These are phyloP conservation scores for Uloborus diversus DNA, from an alignment of 1,140 invertebrate genomes.

Conservation along the genomic window DNA sequence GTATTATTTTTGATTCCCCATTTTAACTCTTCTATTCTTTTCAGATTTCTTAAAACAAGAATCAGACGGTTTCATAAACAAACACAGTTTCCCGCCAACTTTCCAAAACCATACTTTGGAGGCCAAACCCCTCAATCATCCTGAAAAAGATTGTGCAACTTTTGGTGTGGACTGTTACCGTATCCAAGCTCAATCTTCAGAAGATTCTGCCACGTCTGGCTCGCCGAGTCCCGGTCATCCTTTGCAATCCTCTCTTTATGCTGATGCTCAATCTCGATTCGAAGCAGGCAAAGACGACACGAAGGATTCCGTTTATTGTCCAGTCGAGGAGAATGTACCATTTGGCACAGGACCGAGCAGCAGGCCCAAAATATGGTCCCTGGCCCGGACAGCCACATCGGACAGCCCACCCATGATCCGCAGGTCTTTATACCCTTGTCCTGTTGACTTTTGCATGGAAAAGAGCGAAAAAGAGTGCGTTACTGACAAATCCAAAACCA, in stretches of 20 bases:
- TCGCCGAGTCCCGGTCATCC: background rate
- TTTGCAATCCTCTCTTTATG: background rate
- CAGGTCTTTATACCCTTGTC: background rate
- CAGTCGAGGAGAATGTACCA: background rate
- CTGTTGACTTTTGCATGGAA: background rate
- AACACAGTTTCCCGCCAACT: background rate
- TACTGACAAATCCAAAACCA: background rate
- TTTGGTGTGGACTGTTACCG: constrained; percentile 12
- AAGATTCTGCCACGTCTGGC: constrained; percentile 23
- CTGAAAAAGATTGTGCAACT: background rate
- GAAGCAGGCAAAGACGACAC: background rate
- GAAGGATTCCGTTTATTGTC: background rate
- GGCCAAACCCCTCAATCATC: background rate
- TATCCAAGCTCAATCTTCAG: constrained; percentile 9
- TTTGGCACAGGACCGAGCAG: background rate
- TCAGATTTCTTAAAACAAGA: constrained; percentile 37
- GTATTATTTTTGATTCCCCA: too few species aligned
- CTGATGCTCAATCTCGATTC: background rate
- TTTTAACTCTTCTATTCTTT: background rate
- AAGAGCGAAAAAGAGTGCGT: background rate
- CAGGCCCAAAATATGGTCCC: constrained; percentile 95
- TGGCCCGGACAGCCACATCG: constrained; percentile 91
- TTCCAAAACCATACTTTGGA: background rate
- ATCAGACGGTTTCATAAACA: background rate
- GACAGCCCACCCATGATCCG: constrained; percentile 47